These are phyloP conservation scores for Archilochus colubris DNA, from an alignment of 2,113 vertebrate species.

Conservation along the genomic window DNA sequence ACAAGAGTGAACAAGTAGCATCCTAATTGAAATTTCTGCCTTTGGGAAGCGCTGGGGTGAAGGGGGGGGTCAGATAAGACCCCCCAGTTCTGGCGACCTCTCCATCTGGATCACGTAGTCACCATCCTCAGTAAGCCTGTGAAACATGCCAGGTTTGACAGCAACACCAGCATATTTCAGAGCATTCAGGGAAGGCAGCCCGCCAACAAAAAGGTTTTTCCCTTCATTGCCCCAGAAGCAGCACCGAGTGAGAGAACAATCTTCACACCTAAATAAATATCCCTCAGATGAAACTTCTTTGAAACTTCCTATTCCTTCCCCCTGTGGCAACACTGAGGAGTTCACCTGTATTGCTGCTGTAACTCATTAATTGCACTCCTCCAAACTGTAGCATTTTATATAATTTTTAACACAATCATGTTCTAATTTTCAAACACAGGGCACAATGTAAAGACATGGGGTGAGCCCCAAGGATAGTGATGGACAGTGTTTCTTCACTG, in stretches of 20 bases:
- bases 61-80: background rate
- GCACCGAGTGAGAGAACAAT: background rate
- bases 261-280: background rate
- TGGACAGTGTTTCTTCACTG: fast-evolving
- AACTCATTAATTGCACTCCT: background rate
- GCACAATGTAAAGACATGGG: background rate
- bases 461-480: background rate
- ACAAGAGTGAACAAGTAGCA: background rate
- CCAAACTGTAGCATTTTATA: background rate
- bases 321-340: background rate
- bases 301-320: background rate
- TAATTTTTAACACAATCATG: background rate
- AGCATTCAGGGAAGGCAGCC: background rate
- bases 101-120: background rate
- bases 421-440: background rate
- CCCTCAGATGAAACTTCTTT: background rate
- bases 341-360: background rate
- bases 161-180: background rate
- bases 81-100: background rate
- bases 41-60: background rate
- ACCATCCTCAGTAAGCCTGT: background rate
- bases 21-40: background rate
- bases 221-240: background rate
- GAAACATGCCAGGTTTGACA: background rate
- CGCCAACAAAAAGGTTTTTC: background rate